Conservation (phyloP, 2,888 invertebrate genomes). For the Chymomyza fuscimana region DNA sequence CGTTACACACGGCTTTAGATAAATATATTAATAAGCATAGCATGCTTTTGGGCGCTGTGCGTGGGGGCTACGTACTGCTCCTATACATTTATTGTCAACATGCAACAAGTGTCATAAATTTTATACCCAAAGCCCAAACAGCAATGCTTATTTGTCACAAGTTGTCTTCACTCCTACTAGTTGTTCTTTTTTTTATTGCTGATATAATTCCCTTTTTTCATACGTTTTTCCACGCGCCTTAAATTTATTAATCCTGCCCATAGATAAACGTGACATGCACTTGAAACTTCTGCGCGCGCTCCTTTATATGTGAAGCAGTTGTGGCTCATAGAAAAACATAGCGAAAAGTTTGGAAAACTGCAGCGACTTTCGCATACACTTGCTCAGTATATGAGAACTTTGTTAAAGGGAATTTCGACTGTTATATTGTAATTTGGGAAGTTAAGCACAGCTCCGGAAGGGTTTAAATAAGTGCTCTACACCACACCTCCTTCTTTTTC, state of each 20-base stretch:
- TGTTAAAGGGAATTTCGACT: no score
- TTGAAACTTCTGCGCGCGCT: slow-evolving; percentile 43
- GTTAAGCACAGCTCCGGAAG: no score
- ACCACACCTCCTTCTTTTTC: no score
- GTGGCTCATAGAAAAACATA: neutral
- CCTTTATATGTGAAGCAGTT: neutral
- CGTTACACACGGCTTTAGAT: slow-evolving; percentile 70
- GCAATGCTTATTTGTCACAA: slow-evolving; percentile 9
- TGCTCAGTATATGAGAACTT: no score
- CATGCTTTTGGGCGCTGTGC: slow-evolving; percentile 25
- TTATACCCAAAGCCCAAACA: slow-evolving; percentile 12
- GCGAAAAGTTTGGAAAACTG: neutral
- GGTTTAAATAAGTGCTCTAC: no score
- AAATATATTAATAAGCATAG: slow-evolving; percentile 64
- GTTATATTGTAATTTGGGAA: no score
- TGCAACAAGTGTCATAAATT: slow-evolving; percentile 76
- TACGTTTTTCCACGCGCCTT: neutral
- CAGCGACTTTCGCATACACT: neutral
- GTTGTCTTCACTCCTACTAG: slow-evolving; percentile 37
- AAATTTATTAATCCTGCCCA: slow-evolving; percentile 66
- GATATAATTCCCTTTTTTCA: neutral
- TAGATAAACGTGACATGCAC: slow-evolving; percentile 68
- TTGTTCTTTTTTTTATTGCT: slow-evolving; percentile 26
- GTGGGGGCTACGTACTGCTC: slow-evolving; percentile 8
- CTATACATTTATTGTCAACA: slow-evolving; percentile 28